A percentile compares a stretch with the other conserved stretches of the same genome.
phyloP scores from a whole-genome alignment of 2,888 invertebrate genomes.

The Leptopilina drosophilae region DNA sequence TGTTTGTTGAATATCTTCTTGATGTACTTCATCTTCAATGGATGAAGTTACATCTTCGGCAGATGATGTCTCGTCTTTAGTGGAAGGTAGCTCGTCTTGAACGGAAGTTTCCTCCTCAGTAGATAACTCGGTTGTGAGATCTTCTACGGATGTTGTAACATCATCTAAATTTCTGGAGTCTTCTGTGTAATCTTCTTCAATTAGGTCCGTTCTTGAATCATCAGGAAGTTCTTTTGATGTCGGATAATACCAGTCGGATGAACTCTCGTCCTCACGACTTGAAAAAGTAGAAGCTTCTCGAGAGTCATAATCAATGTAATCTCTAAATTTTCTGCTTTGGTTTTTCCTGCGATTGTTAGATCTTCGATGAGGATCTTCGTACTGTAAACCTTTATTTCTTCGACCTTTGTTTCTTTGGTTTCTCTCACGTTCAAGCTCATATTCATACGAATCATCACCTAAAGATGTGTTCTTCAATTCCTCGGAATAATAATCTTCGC shows the following conservation, averaged over 20 bases:
- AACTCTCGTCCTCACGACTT: slow-evolving; percentile 2
- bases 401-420: slow-evolving; percentile 18
- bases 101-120: neutral
- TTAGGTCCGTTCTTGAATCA: slow-evolving; percentile 51
- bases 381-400: slow-evolving; percentile 15
- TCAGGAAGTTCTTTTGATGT: slow-evolving; percentile 59
- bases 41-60: neutral
- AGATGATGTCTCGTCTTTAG: slow-evolving; percentile 5
- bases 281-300: slow-evolving; percentile 21
- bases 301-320: slow-evolving; percentile 18
- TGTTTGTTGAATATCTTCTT: neutral
- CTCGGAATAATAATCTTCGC: slow-evolving; percentile 29
- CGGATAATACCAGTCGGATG: slow-evolving; percentile 46
- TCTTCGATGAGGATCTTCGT: slow-evolving; percentile 12
- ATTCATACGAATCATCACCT: slow-evolving; percentile 23
- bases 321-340: slow-evolving; percentile 6
- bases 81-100: neutral
- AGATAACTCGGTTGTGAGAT: slow-evolving; percentile 8
- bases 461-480: neutral
- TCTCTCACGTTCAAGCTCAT: slow-evolving; percentile 17
- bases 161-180: slow-evolving; percentile 49
- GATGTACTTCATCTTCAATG: neutral
- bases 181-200: slow-evolving; percentile 47
- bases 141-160: slow-evolving; percentile 16
- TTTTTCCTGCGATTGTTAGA: neutral